Percentiles rank a stretch among this genome's conserved stretches.
Conservation (phyloP, 2,888 invertebrate species). For the Hydroisotoma schaefferi region DNA sequence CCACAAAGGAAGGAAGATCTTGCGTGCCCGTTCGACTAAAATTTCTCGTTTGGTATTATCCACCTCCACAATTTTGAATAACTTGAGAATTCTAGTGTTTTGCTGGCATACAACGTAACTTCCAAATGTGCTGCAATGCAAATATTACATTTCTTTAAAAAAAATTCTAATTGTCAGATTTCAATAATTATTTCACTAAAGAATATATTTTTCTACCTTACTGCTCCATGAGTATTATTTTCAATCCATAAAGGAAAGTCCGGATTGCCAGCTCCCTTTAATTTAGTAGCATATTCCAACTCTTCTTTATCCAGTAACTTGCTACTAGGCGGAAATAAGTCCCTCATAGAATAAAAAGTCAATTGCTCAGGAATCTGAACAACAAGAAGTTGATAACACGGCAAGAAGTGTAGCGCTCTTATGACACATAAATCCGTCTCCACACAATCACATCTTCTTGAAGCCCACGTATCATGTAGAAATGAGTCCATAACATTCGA, state of each 20-base stretch:
- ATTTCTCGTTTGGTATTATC: conserved; percentile 25
- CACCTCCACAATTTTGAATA: conserved; percentile 26
- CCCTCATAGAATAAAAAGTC: conserved; percentile 19
- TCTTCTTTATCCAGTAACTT: too few relatives aligned
- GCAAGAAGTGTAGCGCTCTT: conserved; percentile 30
- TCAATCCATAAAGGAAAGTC: conserved; percentile 20
- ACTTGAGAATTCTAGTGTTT: conserved; percentile 29
- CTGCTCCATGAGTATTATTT: conserved; percentile 37
- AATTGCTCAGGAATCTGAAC: conserved; percentile 29
- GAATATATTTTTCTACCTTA: conserved; percentile 25
- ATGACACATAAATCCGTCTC: conserved; percentile 29
- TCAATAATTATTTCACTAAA: neutral
- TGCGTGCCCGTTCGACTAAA: conserved; percentile 25
- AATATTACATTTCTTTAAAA: neutral
- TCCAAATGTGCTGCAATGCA: neutral
- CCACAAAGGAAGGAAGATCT: conserved; percentile 39
- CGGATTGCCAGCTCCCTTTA: neutral
- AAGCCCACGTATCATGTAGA: conserved; percentile 2
- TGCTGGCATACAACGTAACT: conserved; percentile 37
- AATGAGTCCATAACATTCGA: conserved; percentile 15
- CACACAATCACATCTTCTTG: conserved; percentile 33
- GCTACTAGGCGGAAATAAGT: too few relatives aligned
- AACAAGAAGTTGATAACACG: conserved; percentile 27
- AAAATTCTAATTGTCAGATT: neutral
- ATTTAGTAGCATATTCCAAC: too few relatives aligned